Conservation (phyloP, 2,113 vertebrate species). For the Lepisosteus oculatus region DNA sequence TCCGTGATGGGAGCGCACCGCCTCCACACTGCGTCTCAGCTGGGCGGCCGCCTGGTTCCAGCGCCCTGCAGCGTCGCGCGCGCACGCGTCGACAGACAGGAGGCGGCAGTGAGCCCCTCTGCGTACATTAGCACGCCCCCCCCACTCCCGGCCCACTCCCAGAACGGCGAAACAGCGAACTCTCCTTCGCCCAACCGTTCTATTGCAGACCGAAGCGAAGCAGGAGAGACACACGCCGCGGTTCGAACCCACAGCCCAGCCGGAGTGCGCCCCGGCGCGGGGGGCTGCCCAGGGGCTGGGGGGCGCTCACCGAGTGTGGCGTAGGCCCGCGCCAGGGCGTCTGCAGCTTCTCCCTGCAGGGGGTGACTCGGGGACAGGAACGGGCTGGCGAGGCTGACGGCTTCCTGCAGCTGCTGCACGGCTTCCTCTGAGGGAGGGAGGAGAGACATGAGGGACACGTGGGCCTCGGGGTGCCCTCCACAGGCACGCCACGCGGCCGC, state of each 20-base stretch:
- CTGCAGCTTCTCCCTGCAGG: constrained; percentile 76
- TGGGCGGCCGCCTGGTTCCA: constrained; percentile 81
- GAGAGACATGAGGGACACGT: not conserved
- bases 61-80: constrained; percentile 58
- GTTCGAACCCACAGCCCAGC: too few species aligned
- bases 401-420: constrained; percentile 56
- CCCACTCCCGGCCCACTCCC: not conserved
- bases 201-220: too few species aligned
- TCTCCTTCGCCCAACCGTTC: too few species aligned
- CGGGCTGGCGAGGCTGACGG: constrained; percentile 46
- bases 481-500: too few species aligned
- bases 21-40: constrained; percentile 66
- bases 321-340: constrained; percentile 72
- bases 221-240: too few species aligned
- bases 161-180: too few species aligned
- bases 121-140: not conserved
- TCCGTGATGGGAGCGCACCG: constrained; percentile 72
- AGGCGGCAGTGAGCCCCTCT: not conserved
- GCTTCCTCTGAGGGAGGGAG: constrained; percentile 61
- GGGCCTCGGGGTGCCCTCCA: too few species aligned
- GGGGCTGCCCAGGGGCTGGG: not conserved
- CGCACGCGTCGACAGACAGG: too few species aligned
- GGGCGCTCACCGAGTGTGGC: constrained; percentile 72
- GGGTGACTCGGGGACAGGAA: constrained; percentile 74
- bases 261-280: too few species aligned